A percentile compares a stretch with the other conserved stretches of the same genome.
Conservation (phyloP, 1,140 invertebrate species). For the Hypothenemus hampei region DNA sequence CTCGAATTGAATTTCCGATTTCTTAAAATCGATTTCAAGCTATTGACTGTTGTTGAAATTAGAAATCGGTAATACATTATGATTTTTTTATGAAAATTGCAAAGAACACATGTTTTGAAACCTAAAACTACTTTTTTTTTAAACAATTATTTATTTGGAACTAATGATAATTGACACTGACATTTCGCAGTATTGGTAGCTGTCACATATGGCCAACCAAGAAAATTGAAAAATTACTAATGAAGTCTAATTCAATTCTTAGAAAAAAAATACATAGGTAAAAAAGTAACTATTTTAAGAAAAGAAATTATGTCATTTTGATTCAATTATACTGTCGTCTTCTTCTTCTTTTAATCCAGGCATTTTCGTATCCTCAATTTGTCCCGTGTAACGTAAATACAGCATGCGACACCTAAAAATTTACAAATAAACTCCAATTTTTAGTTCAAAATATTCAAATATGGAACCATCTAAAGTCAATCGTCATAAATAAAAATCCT, state of each 20-base stretch:
- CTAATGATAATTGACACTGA: too few relatives aligned
- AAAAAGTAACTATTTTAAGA: background rate
- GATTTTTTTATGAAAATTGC: too few relatives aligned
- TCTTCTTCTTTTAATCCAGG: background rate
- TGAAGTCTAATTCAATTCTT: background rate
- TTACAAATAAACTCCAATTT: background rate
- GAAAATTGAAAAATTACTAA: background rate
- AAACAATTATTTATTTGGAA: too few relatives aligned
- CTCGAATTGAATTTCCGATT: background rate
- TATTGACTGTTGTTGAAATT: background rate
- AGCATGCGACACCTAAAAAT: background rate
- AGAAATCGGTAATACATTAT: background rate
- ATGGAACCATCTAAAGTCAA: conserved; percentile 48
- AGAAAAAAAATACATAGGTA: background rate
- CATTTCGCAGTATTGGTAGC: too few relatives aligned
- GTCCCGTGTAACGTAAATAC: background rate
- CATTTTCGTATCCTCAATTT: background rate
- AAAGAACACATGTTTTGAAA: too few relatives aligned
- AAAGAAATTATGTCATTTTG: too few relatives aligned
- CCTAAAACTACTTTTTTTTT: too few relatives aligned
- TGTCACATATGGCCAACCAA: too few relatives aligned
- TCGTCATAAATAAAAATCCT: conserved; percentile 36
- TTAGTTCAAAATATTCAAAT: background rate
- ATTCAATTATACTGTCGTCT: background rate
- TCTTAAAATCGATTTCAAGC: background rate